Evolutionary conservation across 2,797 vertebrate genomes (phyloP), one percentile per base, ranked within the genome.

Genomic region (Clarias platycephalus): DNA sequence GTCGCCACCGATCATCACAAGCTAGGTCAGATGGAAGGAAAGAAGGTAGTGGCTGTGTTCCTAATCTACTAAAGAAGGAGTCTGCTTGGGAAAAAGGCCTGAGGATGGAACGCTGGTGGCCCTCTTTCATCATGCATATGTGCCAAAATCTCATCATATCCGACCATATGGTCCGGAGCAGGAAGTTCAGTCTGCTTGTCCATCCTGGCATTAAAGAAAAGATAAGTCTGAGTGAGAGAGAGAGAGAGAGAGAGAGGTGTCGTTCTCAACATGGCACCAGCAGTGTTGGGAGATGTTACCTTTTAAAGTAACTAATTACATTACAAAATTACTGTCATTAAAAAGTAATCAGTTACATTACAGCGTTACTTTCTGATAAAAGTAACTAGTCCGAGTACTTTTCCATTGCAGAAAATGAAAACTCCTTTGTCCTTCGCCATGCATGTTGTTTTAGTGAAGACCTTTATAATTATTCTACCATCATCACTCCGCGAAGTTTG

Each of bases 101-200:
- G 72, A 75, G 49, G n/a, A 75, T 4, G 26, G 72, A 28, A 16
- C 3, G n/a, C 49, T 75, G 49, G 49, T 34, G 28, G 28, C 20
- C 58, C 55, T 31, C 72, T 76, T 74, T 74, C 71, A 74, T 75
- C 70, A 62, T 37, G 80, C 26, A 49, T 68, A 57, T 24, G 76
- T 76, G 86, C 79, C 83, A 87, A 80, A 64, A 80, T n/a, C 77
- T 75, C 31, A 22, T 77, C 83, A 75, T 86, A 86, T 83, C 80
- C 4, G 18, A 89, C 76, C 88, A 89, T 89, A 87, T 85, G 85
- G 77, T 86, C 79, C 78, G 77, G 75, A 83, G 76, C 83, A 68
- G 84, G 83, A 80, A 63, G 71, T 68, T 20, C 37, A 31, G 83
- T 67, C 64, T 76, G 44, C n/a, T 74, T 6, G 15, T 28, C 6